phyloP scores from a whole-genome alignment of 2,797 vertebrate species.

The Acipenser transmontanus region DNA sequence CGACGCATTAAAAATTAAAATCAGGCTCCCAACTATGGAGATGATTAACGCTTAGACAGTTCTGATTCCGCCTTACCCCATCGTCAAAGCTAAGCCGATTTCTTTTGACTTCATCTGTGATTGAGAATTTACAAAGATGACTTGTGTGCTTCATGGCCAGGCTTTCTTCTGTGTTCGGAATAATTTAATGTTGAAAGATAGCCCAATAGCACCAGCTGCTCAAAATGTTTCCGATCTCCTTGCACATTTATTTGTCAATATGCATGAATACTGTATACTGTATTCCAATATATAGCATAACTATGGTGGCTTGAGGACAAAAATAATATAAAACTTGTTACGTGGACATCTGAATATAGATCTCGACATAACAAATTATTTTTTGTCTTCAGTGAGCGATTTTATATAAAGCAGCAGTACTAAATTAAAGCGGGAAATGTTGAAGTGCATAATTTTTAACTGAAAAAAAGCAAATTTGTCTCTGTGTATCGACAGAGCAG shows the following conservation, averaged over 20 bases:
- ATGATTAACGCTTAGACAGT: conserved; percentile 16
- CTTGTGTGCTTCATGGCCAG: neutral
- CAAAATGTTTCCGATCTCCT: neutral
- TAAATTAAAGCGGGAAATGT: too few species aligned
- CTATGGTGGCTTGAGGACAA: too few species aligned
- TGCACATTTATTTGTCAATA: neutral
- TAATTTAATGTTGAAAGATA: neutral
- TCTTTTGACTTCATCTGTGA: conserved; percentile 15
- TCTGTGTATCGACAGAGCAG: too few species aligned
- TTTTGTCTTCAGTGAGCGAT: too few species aligned
- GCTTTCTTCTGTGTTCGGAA: neutral
- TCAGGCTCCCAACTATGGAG: conserved; percentile 15
- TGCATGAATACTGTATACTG: too few species aligned
- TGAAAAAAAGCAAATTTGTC: too few species aligned
- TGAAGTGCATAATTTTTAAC: too few species aligned
- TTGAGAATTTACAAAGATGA: conserved; percentile 9
- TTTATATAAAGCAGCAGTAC: too few species aligned
- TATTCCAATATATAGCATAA: too few species aligned
- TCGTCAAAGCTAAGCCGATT: conserved; percentile 12
- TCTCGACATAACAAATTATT: too few species aligned
- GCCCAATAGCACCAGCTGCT: neutral
- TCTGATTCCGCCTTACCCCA: conserved; percentile 11
- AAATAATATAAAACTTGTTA: too few species aligned
- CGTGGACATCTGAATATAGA: too few species aligned
- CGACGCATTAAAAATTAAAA: conserved; percentile 19